phyloP scores from a whole-genome alignment of 2,888 invertebrate genomes.

The Meiosimyza platycephala region DNA sequence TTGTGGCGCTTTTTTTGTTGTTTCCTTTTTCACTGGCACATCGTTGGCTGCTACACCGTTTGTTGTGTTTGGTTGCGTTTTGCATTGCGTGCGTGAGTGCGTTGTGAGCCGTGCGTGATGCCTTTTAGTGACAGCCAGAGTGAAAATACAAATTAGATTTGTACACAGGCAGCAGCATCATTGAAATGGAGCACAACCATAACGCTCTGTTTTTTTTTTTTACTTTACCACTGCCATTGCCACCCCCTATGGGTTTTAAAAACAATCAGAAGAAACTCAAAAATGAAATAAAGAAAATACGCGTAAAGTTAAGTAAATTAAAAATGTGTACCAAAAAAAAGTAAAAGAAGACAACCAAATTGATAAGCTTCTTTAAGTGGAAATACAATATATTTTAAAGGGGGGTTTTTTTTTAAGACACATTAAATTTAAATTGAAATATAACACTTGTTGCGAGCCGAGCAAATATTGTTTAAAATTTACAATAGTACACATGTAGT shows the following conservation, averaged over 20 bases:
- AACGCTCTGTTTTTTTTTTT: no score
- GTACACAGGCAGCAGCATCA: constrained; percentile 8
- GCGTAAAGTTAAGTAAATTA: constrained; percentile 22
- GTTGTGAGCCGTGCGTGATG: constrained; percentile 18
- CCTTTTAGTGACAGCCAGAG: constrained; percentile 35
- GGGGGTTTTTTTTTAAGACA: no score
- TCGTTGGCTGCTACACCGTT: background rate
- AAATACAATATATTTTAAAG: no score
- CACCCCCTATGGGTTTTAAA: background rate
- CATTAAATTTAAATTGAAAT: no score
- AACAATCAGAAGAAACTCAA: background rate
- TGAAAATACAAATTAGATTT: constrained; percentile 40
- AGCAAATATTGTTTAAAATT: no score
- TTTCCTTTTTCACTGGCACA: background rate
- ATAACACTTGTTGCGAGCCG: no score
- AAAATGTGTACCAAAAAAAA: background rate
- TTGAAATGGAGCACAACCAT: no score
- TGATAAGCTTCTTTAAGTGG: no score
- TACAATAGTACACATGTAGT: no score
- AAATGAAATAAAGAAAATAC: constrained; percentile 16
- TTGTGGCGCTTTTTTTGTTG: constrained; percentile 19
- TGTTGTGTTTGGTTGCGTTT: background rate
- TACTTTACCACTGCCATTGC: background rate
- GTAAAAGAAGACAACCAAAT: no score
- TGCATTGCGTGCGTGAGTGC: background rate